Conservation (phyloP, 2,797 vertebrate species). For the Alosa sapidissima region DNA sequence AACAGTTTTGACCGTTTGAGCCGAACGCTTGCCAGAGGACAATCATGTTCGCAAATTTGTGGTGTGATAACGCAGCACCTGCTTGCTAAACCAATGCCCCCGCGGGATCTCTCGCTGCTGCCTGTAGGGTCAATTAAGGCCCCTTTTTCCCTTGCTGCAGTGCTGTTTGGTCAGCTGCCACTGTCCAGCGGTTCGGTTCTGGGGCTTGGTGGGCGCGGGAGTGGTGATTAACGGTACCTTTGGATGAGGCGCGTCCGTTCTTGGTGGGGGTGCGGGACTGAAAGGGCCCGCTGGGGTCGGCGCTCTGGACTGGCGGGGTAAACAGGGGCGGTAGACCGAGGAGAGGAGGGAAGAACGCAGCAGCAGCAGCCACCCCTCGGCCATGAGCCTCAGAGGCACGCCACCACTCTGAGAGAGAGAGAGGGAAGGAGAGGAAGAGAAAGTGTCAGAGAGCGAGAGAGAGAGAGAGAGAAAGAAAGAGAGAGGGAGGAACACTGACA, state of each 20-base stretch:
- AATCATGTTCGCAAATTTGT: constrained; percentile 38
- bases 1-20: constrained; percentile 8
- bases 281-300: constrained; percentile 70
- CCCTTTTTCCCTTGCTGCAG: not conserved
- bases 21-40: not conserved
- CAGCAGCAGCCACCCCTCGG: constrained; percentile 60
- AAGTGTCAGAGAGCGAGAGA: not conserved
- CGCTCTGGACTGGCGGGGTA: constrained; percentile 78
- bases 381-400: constrained; percentile 75
- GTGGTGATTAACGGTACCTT: constrained; percentile 45
- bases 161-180: not conserved
- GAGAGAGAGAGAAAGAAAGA: not conserved
- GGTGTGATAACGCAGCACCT: constrained; percentile 42
- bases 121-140: not conserved
- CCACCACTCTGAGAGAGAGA: constrained; percentile 84
- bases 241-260: constrained; percentile 69
- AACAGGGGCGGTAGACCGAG: constrained; percentile 86
- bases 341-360: constrained; percentile 85
- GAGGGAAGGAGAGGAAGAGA: not conserved
- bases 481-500: not conserved
- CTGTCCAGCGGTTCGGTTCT: not conserved
- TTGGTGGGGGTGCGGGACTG: constrained; percentile 80
- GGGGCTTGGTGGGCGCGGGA: not conserved
- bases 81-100: constrained; percentile 29
- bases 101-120: not conserved